Evolutionary conservation across 2,888 invertebrate species (phyloP), one percentile per base, ranked within the genome.

Genomic region (Mellilla xanthometata): DNA sequence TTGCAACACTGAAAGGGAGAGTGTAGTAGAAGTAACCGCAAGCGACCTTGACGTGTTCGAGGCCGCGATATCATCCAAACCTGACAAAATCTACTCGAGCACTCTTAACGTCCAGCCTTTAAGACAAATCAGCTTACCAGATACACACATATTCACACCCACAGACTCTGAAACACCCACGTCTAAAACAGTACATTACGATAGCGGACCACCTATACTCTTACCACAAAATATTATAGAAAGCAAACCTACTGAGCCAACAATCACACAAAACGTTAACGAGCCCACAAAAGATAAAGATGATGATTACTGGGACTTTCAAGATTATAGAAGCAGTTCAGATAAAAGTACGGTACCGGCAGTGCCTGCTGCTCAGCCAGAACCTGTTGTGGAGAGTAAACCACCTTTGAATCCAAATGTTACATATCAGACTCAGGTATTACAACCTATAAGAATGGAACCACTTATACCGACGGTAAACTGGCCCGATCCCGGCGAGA

Each of bases 81-180:
- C 73, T 12, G 79, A 81, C 43, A 84, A 84, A 60, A 72, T 82
- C 55, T 88, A 76, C 58, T 81, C 89, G 12, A 81, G 68, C 44
- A 75, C 84, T 28, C 59, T 89, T 39, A 77, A 71, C 58, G 76
- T 88, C 15, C 89, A 90, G 60, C 86, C 86, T 27, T 56, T 88
- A 45, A 61, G 90, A 33, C 90, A 90, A 65, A 90, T 90, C 36
- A 90, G 70, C 57, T 68, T 90, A 47, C 90, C 90, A 6, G 90
- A 90, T 49, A 90, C 90, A 12, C 90, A 90, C 61, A 90, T 90
- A 39, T 90, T 88, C 57, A 90, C 90, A 41, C 90, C 90, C 2
- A 87, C 87, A 15, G 87, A 90, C 62, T 90, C 90, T 0, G 88
- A 90, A 69, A 88, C 81, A 40, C 90, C 90, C 19, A 77, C 88